phyloP scores from a whole-genome alignment of 2,888 invertebrate genomes.

The Sinopyrophorus schimmeli region DNA sequence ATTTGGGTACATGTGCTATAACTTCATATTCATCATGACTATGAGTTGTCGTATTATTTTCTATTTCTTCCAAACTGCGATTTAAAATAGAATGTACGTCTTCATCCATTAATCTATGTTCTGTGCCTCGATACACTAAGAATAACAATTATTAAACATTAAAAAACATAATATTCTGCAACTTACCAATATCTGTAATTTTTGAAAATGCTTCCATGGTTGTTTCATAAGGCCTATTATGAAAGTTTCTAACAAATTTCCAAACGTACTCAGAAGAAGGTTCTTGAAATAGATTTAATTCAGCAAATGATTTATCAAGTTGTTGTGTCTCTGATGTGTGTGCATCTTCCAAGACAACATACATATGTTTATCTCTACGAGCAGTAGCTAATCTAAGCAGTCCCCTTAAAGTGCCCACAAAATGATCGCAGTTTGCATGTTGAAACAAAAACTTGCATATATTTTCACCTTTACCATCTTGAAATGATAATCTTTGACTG shows the following conservation, averaged over 20 bases:
- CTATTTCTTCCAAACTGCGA: slow-evolving; percentile 58
- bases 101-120: slow-evolving; percentile 62
- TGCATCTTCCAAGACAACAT: slow-evolving; percentile 69
- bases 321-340: slow-evolving; percentile 68
- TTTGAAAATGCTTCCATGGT: slow-evolving; percentile 86
- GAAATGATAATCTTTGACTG: slow-evolving; percentile 64
- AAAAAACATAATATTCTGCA: slow-evolving; percentile 12
- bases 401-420: slow-evolving; percentile 67
- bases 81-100: slow-evolving; percentile 67
- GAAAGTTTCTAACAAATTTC: slow-evolving; percentile 63
- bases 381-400: slow-evolving; percentile 69
- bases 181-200: slow-evolving; percentile 76
- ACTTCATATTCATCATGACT: slow-evolving; percentile 75
- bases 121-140: slow-evolving; percentile 66
- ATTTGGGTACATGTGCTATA: slow-evolving; percentile 65
- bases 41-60: slow-evolving; percentile 55
- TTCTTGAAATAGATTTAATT: slow-evolving; percentile 79
- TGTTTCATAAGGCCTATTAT: slow-evolving; percentile 77
- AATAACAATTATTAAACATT: slow-evolving; percentile 7
- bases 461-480: slow-evolving; percentile 71
- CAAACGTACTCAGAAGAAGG: slow-evolving; percentile 69
- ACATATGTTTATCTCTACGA: slow-evolving; percentile 71
- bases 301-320: slow-evolving; percentile 83
- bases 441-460: slow-evolving; percentile 86
- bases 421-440: slow-evolving; percentile 80